These are phyloP conservation scores for Tachysurus fulvidraco DNA, from an alignment of 2,113 vertebrate genomes.

Conservation along the genomic window DNA sequence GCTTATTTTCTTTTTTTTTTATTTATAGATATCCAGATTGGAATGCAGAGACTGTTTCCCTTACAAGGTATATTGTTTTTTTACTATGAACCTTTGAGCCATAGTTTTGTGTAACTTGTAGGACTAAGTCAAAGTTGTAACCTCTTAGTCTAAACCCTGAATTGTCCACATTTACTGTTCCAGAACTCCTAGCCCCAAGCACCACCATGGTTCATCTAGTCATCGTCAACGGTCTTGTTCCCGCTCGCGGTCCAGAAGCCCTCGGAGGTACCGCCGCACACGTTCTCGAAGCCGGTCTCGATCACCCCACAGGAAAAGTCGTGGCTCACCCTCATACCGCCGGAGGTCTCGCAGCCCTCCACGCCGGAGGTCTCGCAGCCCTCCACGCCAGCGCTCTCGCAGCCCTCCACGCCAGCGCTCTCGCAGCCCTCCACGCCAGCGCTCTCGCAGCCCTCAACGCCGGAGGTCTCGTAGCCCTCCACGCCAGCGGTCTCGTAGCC, in stretches of 20 bases:
- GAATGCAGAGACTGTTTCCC: conserved; percentile 75
- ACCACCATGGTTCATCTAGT: conserved; percentile 57
- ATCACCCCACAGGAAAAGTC: conserved; percentile 55
- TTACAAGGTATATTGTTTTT: conserved; percentile 56
- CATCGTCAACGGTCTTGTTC: conserved; percentile 58
- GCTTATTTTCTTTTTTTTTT: neutral
- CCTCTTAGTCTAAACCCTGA: conserved; percentile 65
- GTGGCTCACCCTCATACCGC: conserved; percentile 56
- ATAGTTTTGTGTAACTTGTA: conserved; percentile 24
- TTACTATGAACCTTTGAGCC: neutral
- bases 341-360: conserved; percentile 52
- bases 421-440: conserved; percentile 53
- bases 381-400: conserved; percentile 28
- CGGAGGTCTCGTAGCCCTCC: conserved; percentile 51
- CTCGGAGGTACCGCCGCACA: conserved; percentile 56
- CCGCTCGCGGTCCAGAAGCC: conserved; percentile 70
- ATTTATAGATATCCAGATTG: conserved; percentile 86
- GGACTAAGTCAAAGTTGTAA: conserved; percentile 48
- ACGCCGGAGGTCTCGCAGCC: conserved; percentile 55
- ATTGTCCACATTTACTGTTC: conserved; percentile 52
- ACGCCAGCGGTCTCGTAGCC: conserved; percentile 57
- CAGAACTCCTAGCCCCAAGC: conserved; percentile 65
- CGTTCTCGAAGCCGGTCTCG: conserved; percentile 57
- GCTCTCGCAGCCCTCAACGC: conserved; percentile 57
- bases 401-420: conserved; percentile 46